Conservation (phyloP, 2,113 vertebrate genomes). For the Sphaerodactylus townsendi region DNA sequence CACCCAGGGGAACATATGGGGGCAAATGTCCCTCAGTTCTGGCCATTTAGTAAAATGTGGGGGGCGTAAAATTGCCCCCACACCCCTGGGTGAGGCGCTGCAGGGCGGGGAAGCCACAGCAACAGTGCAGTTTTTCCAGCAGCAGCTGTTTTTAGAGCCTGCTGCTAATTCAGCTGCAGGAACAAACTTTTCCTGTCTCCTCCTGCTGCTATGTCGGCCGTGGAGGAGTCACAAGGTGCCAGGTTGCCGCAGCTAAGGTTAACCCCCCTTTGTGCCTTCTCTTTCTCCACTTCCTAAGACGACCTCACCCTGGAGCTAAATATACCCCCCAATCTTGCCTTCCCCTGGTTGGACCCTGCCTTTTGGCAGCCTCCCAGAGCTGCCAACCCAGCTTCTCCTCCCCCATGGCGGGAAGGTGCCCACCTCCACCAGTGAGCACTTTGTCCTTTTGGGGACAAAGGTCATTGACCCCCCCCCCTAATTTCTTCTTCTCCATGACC, state of each 20-base stretch:
- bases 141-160: slow-evolving; percentile 22
- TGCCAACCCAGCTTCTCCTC: too few relatives aligned
- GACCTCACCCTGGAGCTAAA: slow-evolving; percentile 12
- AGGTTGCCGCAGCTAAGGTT: neutral
- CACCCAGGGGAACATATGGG: too few relatives aligned
- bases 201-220: slow-evolving; percentile 16
- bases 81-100: too few relatives aligned
- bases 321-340: neutral
- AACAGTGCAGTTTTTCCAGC: neutral
- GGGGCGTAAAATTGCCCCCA: too few relatives aligned
- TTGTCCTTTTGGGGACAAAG: too few relatives aligned
- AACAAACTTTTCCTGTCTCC: slow-evolving; percentile 17
- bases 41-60: too few relatives aligned
- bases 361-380: too few relatives aligned
- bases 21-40: too few relatives aligned
- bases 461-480: too few relatives aligned
- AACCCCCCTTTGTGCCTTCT: neutral
- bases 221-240: neutral
- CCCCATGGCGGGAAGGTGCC: too few relatives aligned
- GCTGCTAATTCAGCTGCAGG: slow-evolving; percentile 33
- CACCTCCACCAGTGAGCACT: too few relatives aligned
- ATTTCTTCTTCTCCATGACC: neutral
- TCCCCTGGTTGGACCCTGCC: neutral
- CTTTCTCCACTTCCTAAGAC: neutral
- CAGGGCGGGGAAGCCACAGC: neutral